Base-by-base conservation (phyloP, 1,140 invertebrate species). In the Coboldia fuscipes region DNA sequence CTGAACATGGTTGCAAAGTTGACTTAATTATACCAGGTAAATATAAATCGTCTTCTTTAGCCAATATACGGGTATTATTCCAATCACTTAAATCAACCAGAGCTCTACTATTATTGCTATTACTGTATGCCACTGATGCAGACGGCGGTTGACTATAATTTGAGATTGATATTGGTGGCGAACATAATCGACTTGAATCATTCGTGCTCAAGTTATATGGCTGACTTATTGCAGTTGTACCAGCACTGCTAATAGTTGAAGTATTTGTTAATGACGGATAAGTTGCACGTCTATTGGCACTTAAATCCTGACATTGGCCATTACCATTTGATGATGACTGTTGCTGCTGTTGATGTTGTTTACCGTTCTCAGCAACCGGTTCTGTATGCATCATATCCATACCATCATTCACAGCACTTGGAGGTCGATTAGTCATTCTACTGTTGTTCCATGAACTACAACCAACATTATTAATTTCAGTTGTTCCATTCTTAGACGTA, bases 31-130 rank as follows among this genome's bases (percentile, higher is more conserved):
- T 66, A 18, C 88, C 89, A 3, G 86, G 83, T 41, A 81, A 68
- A 63, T 90, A 94, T 39, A 74, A 63, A 29, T 70, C 68, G 37
- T 73, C 71, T 46, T 70, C 70, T 56, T 82, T 84, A 29, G 89
- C 88, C 41, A 96, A 61, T 41, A 93, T 80, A 44, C 85, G 61
- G 52, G 89, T 84, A 45, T 83, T 78, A 39, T 72, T 71, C 86
- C 86, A 94, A 53, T 92, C 85, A 45, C 70, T 76, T 42, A 94
- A 63, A 59, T 92, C 81, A n/a, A n/a, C n/a, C n/a, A n/a, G 43
- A 92, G 69, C 34, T 60, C 57, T 20, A 51, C 43, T 33, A 51
- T 44, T 39, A 47, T 40, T 38, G 50, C 41, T 45, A 28, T 16
- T 12, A 13, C 22, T 13, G 9, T 30, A 29, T 19, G 37, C n/a